These are phyloP conservation scores for Gallinago paraguaiae DNA, from an alignment of 2,113 vertebrate genomes.

Conservation along the genomic window DNA sequence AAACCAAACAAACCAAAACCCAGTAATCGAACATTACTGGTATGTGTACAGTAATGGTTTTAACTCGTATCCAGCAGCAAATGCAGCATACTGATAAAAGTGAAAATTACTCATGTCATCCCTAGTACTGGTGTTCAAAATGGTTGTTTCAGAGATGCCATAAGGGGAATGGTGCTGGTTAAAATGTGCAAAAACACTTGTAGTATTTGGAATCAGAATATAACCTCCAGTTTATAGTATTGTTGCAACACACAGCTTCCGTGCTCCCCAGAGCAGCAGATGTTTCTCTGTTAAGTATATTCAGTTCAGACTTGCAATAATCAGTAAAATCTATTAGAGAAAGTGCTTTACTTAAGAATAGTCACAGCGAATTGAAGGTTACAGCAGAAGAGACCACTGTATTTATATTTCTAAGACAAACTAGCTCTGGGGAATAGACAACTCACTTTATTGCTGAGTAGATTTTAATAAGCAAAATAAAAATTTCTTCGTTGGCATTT, in stretches of 20 bases:
- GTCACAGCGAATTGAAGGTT: neutral
- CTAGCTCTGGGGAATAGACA: neutral
- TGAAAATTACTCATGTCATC: neutral
- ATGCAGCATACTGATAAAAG: neutral
- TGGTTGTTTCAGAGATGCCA: neutral
- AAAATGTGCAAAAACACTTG: neutral
- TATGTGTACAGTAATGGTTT: neutral
- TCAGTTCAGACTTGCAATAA: neutral
- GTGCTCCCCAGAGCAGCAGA: neutral
- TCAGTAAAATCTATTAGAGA: neutral
- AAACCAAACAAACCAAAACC: neutral
- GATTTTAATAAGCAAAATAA: neutral
- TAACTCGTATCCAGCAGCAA: neutral
- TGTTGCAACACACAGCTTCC: neutral
- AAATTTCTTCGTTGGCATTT: neutral
- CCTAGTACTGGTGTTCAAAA: neutral
- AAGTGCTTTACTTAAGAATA: neutral
- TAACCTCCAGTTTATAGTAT: neutral
- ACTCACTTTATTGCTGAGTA: neutral
- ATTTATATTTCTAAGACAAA: neutral
- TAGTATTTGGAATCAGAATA: neutral
- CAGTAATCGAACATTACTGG: neutral
- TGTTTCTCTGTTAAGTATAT: neutral
- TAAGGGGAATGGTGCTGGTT: neutral
- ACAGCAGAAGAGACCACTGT: neutral